phyloP scores from a whole-genome alignment of 1,140 invertebrate species.

The Hydropsyche tenuis region DNA sequence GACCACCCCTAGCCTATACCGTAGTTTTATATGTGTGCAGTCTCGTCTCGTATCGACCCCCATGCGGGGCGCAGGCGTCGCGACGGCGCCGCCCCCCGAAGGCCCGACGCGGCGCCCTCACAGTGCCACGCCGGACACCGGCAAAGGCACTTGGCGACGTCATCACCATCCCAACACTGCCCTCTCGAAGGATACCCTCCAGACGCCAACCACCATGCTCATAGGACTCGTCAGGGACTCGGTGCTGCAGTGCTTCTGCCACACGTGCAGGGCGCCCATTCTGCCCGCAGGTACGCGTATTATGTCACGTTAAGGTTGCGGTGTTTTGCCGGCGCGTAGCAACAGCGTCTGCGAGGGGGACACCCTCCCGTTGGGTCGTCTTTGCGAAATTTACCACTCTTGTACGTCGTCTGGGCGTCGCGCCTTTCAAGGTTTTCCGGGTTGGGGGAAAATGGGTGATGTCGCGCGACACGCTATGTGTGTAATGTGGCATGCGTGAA shows the following conservation, averaged over 20 bases:
- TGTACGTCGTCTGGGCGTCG: too few relatives aligned
- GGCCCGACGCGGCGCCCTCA: slow-evolving; percentile 20
- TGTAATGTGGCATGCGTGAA: not conserved
- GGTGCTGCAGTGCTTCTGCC: slow-evolving; percentile 88
- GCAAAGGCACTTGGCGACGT: slow-evolving; percentile 53
- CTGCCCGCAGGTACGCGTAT: slow-evolving; percentile 70
- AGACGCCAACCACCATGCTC: slow-evolving; percentile 66
- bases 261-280: slow-evolving; percentile 82
- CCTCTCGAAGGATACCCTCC: not conserved
- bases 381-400: too few relatives aligned
- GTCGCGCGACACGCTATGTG: slow-evolving; percentile 5
- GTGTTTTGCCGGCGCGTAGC: slow-evolving; percentile 37
- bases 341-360: slow-evolving; percentile 45
- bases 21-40: too few relatives aligned
- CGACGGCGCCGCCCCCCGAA: not conserved
- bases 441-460: not conserved
- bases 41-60: slow-evolving; percentile 49
- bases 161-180: slow-evolving; percentile 54
- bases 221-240: slow-evolving; percentile 85
- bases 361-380: not conserved
- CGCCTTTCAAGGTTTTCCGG: not conserved
- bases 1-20: too few relatives aligned
- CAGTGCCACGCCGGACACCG: slow-evolving; percentile 52
- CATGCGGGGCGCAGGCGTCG: slow-evolving; percentile 51
- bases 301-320: not conserved